A percentile compares a stretch with the other conserved stretches of the same genome.
Conservation (phyloP, 1,140 invertebrate species). For the Drosophila kepulauana region DNA sequence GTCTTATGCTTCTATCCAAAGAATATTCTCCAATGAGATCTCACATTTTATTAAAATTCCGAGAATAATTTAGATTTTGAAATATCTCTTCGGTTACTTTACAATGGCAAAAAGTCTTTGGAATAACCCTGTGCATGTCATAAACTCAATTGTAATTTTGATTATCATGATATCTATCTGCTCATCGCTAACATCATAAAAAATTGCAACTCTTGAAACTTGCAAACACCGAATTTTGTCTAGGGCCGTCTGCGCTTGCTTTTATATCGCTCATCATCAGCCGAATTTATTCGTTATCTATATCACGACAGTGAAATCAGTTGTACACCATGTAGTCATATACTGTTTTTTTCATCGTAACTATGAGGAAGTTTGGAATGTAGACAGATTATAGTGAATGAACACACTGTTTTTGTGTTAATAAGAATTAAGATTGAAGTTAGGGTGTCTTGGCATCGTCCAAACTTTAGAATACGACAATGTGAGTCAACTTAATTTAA, state of each 20-base stretch:
- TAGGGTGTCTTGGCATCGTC: background rate
- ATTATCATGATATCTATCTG: conserved; percentile 7
- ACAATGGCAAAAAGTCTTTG: too few relatives aligned
- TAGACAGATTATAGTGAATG: too few relatives aligned
- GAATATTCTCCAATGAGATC: too few relatives aligned
- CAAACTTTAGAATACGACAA: background rate
- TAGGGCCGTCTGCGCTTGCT: background rate
- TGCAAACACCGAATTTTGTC: conserved; percentile 10
- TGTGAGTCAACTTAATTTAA: background rate
- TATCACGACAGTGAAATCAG: conserved; percentile 59
- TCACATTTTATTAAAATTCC: too few relatives aligned
- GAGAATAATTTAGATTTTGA: too few relatives aligned
- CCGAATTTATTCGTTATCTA: conserved; percentile 19
- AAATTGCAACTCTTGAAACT: conserved; percentile 14
- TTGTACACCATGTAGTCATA: conserved; percentile 15
- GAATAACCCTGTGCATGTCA: too few relatives aligned
- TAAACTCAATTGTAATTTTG: conserved; percentile 2
- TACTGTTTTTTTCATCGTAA: too few relatives aligned
- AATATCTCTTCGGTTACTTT: too few relatives aligned
- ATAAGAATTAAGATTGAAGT: background rate
- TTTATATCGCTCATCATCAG: too few relatives aligned
- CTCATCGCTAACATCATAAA: background rate
- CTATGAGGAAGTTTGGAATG: too few relatives aligned
- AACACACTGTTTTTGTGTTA: too few relatives aligned
- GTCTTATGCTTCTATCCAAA: too few relatives aligned